Evolutionary conservation across 2,888 invertebrate genomes (phyloP), one percentile per base, ranked within the genome.

Genomic region (Brachypalpus laphriformis): DNA sequence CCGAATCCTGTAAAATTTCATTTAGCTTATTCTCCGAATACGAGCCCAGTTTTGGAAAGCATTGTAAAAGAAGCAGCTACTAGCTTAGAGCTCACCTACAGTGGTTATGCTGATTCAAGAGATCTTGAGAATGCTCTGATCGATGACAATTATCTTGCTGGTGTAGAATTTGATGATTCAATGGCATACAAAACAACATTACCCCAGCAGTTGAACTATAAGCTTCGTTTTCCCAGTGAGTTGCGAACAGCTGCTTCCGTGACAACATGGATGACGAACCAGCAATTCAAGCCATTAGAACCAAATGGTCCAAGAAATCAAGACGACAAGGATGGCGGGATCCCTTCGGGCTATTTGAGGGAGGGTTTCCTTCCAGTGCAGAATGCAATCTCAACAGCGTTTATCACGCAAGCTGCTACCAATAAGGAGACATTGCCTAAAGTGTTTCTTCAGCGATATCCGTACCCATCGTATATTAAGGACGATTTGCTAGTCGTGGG

Each of bases 331-430:
- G 92, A 92, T 87, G 95, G 95, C 37, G 94, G 94, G 18, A 87
- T 90, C 75, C 95, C 96, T 87, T 95, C 96, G 93, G 93, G 92
- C 63, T 91, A 90, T 86, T 63, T 91, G 86, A 90, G 92, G 8
- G 95, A 95, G 91, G 95, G 95, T 7, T 96, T 96, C 89, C 89
- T 96, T 56, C 93, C 94, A 0, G 87, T 96, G 7, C 96, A 96
- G 89, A 92, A 94, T 89, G 92, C 93, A 0, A 89, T 95, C 0
- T 93, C 93, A 74, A 91, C 91, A 85, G 91, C 93, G 90, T 91
- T 88, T 63, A 47, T 91, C 0, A 87, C 87, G 9, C 82, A 87
- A 7, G 89, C 88, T 28, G 63, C 87, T 4, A 9, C 14, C 1
- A 28, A 61, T 18, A 87, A 47, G 1, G 37, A n/a, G 0, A 18